Evolutionary conservation across 2,797 vertebrate species (phyloP).

Genomic region (Pangasius mekongensis): DNA sequence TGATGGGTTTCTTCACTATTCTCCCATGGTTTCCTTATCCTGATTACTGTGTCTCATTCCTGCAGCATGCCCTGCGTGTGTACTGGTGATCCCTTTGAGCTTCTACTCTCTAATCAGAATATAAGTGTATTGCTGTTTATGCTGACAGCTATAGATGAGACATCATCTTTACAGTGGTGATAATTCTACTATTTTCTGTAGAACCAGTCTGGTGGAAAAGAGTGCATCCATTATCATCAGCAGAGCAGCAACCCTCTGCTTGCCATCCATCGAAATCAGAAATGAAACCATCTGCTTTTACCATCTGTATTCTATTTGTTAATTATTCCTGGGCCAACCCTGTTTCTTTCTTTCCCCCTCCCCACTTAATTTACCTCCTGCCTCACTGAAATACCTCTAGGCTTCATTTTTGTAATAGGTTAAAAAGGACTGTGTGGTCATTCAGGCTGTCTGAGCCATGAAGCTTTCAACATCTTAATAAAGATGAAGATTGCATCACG

Average conservation of each 20-base stretch:
- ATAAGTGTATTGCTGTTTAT: constrained; percentile 13
- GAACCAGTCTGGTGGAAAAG: constrained; percentile 8
- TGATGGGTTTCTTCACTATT: constrained; percentile 18
- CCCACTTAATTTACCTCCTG: constrained; percentile 16
- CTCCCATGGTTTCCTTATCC: neutral
- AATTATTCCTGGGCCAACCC: constrained; percentile 71
- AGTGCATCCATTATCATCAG: constrained; percentile 76
- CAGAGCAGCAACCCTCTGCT: constrained; percentile 68
- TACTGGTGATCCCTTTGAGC: neutral
- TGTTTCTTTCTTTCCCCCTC: constrained; percentile 52
- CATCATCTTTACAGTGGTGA: constrained; percentile 19
- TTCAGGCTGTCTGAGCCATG: constrained; percentile 40
- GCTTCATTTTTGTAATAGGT: constrained; percentile 22
- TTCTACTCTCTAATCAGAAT: constrained; percentile 19
- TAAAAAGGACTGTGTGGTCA: constrained; percentile 42
- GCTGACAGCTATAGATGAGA: constrained; percentile 30
- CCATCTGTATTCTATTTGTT: constrained; percentile 79
- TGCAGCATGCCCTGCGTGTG: neutral
- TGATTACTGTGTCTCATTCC: neutral
- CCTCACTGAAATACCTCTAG: constrained; percentile 30
- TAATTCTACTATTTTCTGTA: constrained; percentile 13
- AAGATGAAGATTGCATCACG: constrained; percentile 76
- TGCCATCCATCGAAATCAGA: constrained; percentile 64
- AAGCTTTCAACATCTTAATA: constrained; percentile 82
- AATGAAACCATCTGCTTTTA: constrained; percentile 82